Conservation (phyloP, 2,113 vertebrate species). For the Myrmecophaga tridactyla region DNA sequence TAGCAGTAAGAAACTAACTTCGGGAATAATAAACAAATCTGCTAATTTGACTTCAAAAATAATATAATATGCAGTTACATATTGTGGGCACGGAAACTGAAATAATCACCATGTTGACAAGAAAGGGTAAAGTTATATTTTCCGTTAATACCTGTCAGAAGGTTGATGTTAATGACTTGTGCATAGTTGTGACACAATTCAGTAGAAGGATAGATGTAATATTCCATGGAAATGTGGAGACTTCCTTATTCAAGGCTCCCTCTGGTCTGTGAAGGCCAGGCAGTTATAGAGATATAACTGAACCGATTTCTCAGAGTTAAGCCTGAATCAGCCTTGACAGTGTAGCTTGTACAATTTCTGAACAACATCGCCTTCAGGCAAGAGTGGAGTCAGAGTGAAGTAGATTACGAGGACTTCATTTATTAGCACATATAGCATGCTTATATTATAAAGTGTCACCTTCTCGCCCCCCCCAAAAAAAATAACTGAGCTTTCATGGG, state of each 20-base stretch:
- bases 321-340: not conserved
- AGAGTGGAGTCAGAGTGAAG: not conserved
- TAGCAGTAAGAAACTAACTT: too few relatives aligned
- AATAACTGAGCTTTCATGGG: not conserved
- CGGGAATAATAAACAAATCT: not conserved
- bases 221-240: not conserved
- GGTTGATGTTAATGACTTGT: not conserved
- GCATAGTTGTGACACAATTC: not conserved
- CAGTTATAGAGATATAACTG: not conserved
- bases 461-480: rapidly evolving
- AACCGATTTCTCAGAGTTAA: not conserved
- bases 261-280: not conserved
- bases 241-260: not conserved
- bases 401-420: not conserved
- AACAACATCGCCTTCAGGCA: not conserved
- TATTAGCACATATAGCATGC: not conserved
- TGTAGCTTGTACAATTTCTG: not conserved
- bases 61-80: not conserved
- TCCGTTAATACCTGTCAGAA: not conserved
- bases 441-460: too few relatives aligned
- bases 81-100: not conserved
- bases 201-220: not conserved
- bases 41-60: not conserved
- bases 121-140: not conserved
- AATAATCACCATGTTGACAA: not conserved